phyloP scores from a whole-genome alignment of 1,140 invertebrate genomes.

The Drosophila melanogaster region DNA sequence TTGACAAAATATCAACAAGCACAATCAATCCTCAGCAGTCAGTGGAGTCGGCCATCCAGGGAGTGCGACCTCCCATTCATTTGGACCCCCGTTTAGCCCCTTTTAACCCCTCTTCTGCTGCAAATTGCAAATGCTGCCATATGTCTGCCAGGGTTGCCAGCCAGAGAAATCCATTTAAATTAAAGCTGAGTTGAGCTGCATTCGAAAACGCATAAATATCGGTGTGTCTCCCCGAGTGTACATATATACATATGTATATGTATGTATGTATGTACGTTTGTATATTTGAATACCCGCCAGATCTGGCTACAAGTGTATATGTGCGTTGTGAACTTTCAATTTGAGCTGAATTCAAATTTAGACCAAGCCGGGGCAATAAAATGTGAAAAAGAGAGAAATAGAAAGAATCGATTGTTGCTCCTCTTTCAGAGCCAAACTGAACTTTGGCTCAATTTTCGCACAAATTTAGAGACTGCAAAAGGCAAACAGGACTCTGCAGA shows the following conservation, averaged over 20 bases:
- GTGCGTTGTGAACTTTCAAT: constrained; percentile 77
- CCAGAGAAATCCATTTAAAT: constrained; percentile 77
- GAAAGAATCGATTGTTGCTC: constrained; percentile 32
- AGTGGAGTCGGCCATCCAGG: constrained; percentile 49
- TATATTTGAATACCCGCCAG: constrained; percentile 17
- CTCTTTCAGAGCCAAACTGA: constrained; percentile 35
- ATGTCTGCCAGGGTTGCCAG: constrained; percentile 62
- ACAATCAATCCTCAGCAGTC: constrained; percentile 77
- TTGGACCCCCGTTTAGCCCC: constrained; percentile 1
- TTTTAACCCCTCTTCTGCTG: constrained; percentile 10
- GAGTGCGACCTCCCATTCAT: constrained; percentile 34
- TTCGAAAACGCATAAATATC: constrained; percentile 81
- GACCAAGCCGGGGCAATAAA: constrained; percentile 71
- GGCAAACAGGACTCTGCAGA: constrained; percentile 9
- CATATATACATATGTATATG: neutral
- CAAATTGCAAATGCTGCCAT: constrained; percentile 78
- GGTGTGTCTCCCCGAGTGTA: constrained; percentile 22
- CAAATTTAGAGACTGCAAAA: constrained; percentile 70
- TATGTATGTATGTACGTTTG: neutral
- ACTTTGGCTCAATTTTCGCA: constrained; percentile 80
- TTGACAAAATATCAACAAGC: constrained; percentile 83
- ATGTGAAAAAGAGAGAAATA: constrained; percentile 34
- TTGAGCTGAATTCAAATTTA: constrained; percentile 83
- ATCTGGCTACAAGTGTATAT: constrained; percentile 20
- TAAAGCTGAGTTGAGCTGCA: constrained; percentile 82